phyloP scores from a whole-genome alignment of 53 echinoderm and acorn worm species.

The Pentamera pediparva region DNA sequence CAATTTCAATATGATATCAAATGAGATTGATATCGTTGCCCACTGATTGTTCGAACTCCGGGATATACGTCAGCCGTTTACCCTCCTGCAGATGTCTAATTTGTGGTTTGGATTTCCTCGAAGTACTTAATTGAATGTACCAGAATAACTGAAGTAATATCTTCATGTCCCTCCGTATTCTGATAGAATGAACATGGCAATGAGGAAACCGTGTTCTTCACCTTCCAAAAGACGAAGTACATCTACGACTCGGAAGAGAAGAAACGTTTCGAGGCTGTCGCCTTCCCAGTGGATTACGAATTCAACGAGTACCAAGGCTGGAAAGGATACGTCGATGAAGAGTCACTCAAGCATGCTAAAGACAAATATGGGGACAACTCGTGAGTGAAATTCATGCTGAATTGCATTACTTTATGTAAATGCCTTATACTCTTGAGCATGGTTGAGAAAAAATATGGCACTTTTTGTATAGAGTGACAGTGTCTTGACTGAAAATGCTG shows the following conservation, averaged over 20 bases:
- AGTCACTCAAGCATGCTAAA: conserved; percentile 56
- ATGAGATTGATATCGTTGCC: too few species aligned
- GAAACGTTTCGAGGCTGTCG: conserved; percentile 73
- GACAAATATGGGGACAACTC: conserved; percentile 75
- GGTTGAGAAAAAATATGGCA: too few species aligned
- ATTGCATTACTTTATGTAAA: neutral
- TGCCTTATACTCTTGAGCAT: too few species aligned
- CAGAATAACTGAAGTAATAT: too few species aligned
- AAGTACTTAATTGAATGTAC: too few species aligned
- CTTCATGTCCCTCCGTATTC: too few species aligned
- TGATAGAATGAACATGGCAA: too few species aligned
- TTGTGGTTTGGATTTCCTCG: too few species aligned
- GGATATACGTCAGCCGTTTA: too few species aligned
- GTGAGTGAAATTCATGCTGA: conserved; percentile 37
- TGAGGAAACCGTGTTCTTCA: conserved; percentile 74
- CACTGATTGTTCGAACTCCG: too few species aligned
- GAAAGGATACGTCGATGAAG: conserved; percentile 84
- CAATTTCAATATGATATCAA: too few species aligned
- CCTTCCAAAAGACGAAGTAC: conserved; percentile 93
- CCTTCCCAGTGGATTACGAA: conserved; percentile 69
- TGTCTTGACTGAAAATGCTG: neutral
- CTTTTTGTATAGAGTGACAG: neutral
- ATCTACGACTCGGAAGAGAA: conserved; percentile 94
- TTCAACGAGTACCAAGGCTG: conserved; percentile 68
- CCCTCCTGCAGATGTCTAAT: too few species aligned